phyloP scores from a whole-genome alignment of 2,113 vertebrate genomes.

The Piprites chloris region DNA sequence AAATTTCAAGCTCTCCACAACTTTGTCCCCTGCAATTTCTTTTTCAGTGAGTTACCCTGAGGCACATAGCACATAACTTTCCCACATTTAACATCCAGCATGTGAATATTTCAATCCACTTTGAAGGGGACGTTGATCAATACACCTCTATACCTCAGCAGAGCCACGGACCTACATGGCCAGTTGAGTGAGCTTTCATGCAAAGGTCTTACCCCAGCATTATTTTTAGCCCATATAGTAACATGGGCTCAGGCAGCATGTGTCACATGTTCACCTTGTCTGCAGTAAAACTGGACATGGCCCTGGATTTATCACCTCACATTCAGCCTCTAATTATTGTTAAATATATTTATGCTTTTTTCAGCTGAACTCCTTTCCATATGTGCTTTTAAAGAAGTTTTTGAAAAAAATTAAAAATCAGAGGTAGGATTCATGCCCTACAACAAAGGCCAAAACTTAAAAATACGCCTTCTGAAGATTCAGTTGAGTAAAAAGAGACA shows the following conservation, averaged over 20 bases:
- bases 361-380: neutral
- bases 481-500: neutral
- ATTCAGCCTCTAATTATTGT: neutral
- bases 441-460: neutral
- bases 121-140: neutral
- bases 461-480: neutral
- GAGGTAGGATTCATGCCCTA: neutral
- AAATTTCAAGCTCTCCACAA: neutral
- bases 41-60: neutral
- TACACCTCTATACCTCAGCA: neutral
- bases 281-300: neutral
- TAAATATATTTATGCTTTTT: neutral
- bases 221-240: neutral
- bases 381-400: neutral
- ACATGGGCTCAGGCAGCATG: rapidly evolving
- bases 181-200: neutral
- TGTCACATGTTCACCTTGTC: neutral
- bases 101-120: neutral
- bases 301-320: neutral
- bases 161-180: neutral
- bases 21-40: neutral
- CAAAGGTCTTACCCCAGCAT: neutral
- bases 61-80: rapidly evolving
- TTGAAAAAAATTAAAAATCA: neutral
- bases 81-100: neutral